These are phyloP conservation scores for Leptinotarsa tumamoca DNA, from an alignment of 2,888 invertebrate species.

Conservation along the genomic window DNA sequence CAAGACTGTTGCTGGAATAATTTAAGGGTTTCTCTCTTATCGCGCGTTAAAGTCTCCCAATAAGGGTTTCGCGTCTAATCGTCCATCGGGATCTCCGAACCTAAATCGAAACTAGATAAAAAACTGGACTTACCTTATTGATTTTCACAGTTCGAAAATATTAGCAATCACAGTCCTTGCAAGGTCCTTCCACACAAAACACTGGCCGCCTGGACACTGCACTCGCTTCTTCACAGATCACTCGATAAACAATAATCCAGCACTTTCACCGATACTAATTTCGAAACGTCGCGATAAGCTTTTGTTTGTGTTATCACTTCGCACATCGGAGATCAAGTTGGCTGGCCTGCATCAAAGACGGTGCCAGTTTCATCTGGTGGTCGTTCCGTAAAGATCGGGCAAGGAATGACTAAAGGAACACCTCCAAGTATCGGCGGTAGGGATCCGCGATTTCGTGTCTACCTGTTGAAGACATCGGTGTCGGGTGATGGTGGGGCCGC, in stretches of 20 bases:
- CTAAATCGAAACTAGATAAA: not conserved
- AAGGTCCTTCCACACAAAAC: slow-evolving; percentile 46
- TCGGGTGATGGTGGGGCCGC: slow-evolving; percentile 48
- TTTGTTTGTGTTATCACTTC: slow-evolving; percentile 51
- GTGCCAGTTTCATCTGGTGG: slow-evolving; percentile 39
- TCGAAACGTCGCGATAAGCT: slow-evolving; percentile 57
- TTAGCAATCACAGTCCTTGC: slow-evolving; percentile 44
- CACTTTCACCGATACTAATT: slow-evolving; percentile 63
- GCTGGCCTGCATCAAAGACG: slow-evolving; percentile 35
- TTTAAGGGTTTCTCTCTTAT: not conserved
- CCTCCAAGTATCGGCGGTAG: slow-evolving; percentile 61
- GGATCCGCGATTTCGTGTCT: slow-evolving; percentile 53
- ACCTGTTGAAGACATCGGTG: slow-evolving; percentile 61
- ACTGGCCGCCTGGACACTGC: slow-evolving; percentile 35
- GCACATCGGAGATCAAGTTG: slow-evolving; percentile 19
- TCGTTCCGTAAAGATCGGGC: slow-evolving; percentile 55
- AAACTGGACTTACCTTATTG: not conserved
- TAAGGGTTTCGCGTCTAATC: not conserved
- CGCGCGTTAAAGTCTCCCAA: not conserved
- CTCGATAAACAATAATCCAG: slow-evolving; percentile 50
- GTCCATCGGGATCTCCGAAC: slow-evolving; percentile 39
- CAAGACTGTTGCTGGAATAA: not conserved
- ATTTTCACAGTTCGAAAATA: not conserved
- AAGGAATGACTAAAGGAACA: slow-evolving; percentile 62
- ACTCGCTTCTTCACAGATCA: slow-evolving; percentile 46